These are phyloP conservation scores for Zelleria hepariella DNA, from an alignment of 2,888 invertebrate species.

Conservation along the genomic window DNA sequence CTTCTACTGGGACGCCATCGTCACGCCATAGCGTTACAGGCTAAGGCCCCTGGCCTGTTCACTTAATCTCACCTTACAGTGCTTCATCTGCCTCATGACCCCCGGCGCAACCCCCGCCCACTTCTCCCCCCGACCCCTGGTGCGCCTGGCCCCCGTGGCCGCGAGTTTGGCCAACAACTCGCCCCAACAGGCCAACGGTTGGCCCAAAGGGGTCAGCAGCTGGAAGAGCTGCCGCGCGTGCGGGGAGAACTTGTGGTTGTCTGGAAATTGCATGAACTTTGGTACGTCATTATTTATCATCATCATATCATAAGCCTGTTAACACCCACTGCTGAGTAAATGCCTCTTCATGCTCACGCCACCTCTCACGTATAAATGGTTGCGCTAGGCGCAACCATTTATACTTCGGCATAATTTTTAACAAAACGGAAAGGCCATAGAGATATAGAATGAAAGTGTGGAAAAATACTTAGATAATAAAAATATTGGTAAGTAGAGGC, in stretches of 20 bases:
- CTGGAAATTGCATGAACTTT: conserved; percentile 21
- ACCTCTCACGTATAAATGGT: neutral
- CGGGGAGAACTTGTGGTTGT: conserved; percentile 43
- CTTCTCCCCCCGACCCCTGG: conserved; percentile 29
- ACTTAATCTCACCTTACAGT: conserved; percentile 40
- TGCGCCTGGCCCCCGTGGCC: conserved; percentile 37
- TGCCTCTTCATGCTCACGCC: too few relatives aligned
- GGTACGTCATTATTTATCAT: neutral
- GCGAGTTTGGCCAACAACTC: conserved; percentile 45
- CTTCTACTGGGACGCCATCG: neutral
- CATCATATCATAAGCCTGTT: neutral
- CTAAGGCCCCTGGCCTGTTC: neutral
- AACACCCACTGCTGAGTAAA: too few relatives aligned
- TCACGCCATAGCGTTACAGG: too few relatives aligned
- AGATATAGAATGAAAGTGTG: too few relatives aligned
- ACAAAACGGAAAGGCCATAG: neutral
- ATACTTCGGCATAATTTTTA: too few relatives aligned
- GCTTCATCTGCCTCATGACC: conserved; percentile 27
- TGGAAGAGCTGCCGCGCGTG: conserved; percentile 53
- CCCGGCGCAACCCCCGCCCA: conserved; percentile 30
- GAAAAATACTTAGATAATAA: neutral
- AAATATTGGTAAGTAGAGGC: too few relatives aligned
- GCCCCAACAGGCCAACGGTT: conserved; percentile 53
- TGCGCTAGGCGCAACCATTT: neutral
- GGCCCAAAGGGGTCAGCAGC: conserved; percentile 41